These are phyloP conservation scores for Acanthococcus lagerstroemiae DNA, from an alignment of 2,888 invertebrate species.

Conservation along the genomic window DNA sequence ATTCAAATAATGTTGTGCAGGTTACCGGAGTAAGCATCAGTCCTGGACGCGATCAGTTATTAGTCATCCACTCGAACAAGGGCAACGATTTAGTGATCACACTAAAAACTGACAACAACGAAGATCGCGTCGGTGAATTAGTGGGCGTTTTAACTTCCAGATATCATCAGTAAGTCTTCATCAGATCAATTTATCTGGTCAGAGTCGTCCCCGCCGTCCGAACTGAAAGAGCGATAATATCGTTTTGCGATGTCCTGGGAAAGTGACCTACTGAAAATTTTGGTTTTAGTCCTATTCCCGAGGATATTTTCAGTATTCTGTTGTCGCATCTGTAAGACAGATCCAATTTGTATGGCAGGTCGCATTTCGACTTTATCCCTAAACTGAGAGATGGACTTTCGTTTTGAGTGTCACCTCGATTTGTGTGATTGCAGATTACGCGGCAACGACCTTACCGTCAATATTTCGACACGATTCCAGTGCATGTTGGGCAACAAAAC, in stretches of 20 bases:
- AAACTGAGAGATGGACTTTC: no score
- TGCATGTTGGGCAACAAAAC: slow-evolving; percentile 79
- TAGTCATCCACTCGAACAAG: slow-evolving; percentile 72
- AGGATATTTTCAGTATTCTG: no score
- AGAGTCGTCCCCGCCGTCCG: no score
- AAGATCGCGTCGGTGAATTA: slow-evolving; percentile 77
- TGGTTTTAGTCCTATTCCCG: no score
- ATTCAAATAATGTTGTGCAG: slow-evolving; percentile 42
- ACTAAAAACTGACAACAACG: slow-evolving; percentile 46
- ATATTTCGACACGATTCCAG: slow-evolving; percentile 59
- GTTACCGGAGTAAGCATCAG: slow-evolving; percentile 77
- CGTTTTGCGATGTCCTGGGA: no score
- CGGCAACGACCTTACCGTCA: slow-evolving; percentile 60
- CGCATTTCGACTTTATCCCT: no score
- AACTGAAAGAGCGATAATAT: no score
- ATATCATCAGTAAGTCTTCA: slow-evolving; percentile 68
- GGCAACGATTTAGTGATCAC: slow-evolving; percentile 86
- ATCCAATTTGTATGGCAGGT: no score
- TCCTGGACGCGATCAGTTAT: slow-evolving; percentile 75
- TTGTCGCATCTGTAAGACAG: no score
- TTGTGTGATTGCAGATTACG: slow-evolving; percentile 38
- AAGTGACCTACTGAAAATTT: no score
- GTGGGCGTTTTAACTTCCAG: slow-evolving; percentile 69
- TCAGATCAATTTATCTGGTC: no score
- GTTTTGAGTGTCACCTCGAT: not conserved